These are phyloP conservation scores for Malaclemys terrapin DNA, from an alignment of 2,113 vertebrate species.

Conservation along the genomic window DNA sequence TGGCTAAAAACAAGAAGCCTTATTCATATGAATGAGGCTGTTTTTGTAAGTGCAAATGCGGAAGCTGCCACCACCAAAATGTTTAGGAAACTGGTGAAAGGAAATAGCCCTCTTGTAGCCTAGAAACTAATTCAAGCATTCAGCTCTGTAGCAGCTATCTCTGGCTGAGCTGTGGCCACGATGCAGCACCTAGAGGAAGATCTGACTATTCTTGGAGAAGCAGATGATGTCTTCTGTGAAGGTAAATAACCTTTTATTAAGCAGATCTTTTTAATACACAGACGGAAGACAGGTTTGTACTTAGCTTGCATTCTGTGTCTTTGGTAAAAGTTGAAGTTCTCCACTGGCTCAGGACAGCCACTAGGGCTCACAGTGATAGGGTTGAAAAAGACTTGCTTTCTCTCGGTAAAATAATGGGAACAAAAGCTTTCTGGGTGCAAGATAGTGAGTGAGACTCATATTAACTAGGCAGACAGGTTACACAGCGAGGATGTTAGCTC, in stretches of 20 bases:
- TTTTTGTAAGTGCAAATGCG: constrained; percentile 54
- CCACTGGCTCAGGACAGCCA: background rate
- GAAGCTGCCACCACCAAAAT: constrained; percentile 69
- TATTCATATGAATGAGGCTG: constrained; percentile 65
- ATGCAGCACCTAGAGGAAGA: constrained; percentile 76
- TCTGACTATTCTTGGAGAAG: constrained; percentile 54
- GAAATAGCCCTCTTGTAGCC: constrained; percentile 42
- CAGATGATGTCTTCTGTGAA: constrained; percentile 81
- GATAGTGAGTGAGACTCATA: constrained; percentile 13
- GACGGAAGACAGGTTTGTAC: background rate
- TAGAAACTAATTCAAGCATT: constrained; percentile 6
- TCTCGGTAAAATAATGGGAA: constrained; percentile 21
- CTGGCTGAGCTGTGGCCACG: background rate
- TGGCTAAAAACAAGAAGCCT: background rate
- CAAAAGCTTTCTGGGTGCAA: constrained; percentile 3
- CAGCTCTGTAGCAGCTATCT: background rate
- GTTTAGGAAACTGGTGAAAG: constrained; percentile 63
- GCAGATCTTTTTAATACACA: background rate
- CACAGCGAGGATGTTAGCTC: background rate
- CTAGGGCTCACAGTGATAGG: background rate
- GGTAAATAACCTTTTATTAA: constrained; percentile 76
- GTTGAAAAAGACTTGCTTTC: background rate
- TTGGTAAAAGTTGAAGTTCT: constrained; percentile 19
- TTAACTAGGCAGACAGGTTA: constrained; percentile 22
- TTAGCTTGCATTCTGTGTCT: constrained; percentile 48